These are phyloP conservation scores for Macrotrachela quadricornifera DNA, from an alignment of 1,140 invertebrate genomes.

Conservation along the genomic window DNA sequence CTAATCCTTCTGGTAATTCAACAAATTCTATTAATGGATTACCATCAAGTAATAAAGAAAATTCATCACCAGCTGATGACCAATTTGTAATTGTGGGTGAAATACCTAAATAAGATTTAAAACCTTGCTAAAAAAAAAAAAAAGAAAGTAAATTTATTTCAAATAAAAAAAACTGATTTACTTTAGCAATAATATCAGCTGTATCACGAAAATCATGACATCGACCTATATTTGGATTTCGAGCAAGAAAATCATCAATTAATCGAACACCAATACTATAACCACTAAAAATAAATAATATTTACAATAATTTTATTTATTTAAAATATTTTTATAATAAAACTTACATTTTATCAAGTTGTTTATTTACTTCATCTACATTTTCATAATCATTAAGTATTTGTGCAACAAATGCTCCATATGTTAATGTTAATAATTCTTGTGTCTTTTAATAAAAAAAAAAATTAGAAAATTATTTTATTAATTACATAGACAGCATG, in stretches of 20 bases:
- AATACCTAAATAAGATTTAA: conserved; percentile 72
- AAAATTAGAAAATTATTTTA: no score
- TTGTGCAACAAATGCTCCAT: conserved; percentile 86
- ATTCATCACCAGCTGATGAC: conserved; percentile 79
- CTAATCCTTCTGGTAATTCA: conserved; percentile 55
- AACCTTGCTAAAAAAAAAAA: conserved; percentile 37
- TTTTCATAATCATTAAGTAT: conserved; percentile 91
- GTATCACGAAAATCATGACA: conserved; percentile 90
- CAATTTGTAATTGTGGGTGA: conserved; percentile 72
- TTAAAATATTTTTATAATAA: no score
- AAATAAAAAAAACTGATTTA: no score
- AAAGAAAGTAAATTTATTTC: no score
- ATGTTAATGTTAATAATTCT: conserved; percentile 85
- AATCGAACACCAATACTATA: conserved; percentile 93
- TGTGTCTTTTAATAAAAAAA: neutral
- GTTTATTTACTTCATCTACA: conserved; percentile 54
- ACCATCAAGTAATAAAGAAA: conserved; percentile 69
- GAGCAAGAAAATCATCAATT: conserved; percentile 85
- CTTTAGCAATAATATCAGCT: conserved; percentile 64
- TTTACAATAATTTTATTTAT: no score
- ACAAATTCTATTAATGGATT: conserved; percentile 90
- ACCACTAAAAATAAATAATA: conserved; percentile 31
- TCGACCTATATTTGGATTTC: conserved; percentile 55
- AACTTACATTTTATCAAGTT: conserved; percentile 32
- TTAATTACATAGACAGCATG: no score